These are phyloP conservation scores for Coptotermes formosanus DNA, from an alignment of 1,140 invertebrate genomes.

Conservation along the genomic window DNA sequence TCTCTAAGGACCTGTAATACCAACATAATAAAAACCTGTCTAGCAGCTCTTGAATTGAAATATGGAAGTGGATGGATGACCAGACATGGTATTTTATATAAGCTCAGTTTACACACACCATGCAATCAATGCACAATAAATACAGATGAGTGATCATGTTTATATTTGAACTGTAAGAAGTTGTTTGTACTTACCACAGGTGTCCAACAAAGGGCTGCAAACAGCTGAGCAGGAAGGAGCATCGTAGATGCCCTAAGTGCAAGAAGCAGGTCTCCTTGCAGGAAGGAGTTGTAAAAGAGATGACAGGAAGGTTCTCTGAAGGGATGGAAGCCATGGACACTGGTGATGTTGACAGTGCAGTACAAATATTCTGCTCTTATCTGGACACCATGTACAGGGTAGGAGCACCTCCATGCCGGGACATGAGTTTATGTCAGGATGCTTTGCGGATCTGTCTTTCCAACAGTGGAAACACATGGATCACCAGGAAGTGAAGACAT, in stretches of 20 bases:
- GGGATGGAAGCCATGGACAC: constrained; percentile 22
- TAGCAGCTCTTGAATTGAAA: too few species aligned
- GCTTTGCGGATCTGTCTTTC: constrained; percentile 26
- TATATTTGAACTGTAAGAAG: too few species aligned
- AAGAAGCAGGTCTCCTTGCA: neutral
- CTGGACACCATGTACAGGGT: constrained; percentile 16
- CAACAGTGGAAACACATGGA: constrained; percentile 24
- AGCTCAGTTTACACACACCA: too few species aligned
- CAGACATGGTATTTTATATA: too few species aligned
- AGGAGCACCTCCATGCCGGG: constrained; percentile 9
- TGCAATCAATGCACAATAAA: too few species aligned
- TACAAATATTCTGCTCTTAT: constrained; percentile 22
- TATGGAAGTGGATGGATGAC: too few species aligned
- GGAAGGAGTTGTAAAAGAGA: constrained; percentile 1
- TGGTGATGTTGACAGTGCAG: neutral
- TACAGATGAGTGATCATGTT: too few species aligned
- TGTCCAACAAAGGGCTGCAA: neutral
- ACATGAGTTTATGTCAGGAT: constrained; percentile 24
- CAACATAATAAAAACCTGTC: too few species aligned
- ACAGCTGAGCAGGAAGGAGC: neutral
- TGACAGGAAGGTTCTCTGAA: neutral
- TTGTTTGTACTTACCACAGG: neutral
- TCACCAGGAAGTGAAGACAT: neutral
- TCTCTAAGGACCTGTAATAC: too few species aligned
- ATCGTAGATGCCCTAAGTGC: neutral